A percentile compares a stretch with the other conserved stretches of the same genome.
Evolutionary conservation across 2,888 invertebrate genomes (phyloP).

Genomic region (Cephalotes varians): DNA sequence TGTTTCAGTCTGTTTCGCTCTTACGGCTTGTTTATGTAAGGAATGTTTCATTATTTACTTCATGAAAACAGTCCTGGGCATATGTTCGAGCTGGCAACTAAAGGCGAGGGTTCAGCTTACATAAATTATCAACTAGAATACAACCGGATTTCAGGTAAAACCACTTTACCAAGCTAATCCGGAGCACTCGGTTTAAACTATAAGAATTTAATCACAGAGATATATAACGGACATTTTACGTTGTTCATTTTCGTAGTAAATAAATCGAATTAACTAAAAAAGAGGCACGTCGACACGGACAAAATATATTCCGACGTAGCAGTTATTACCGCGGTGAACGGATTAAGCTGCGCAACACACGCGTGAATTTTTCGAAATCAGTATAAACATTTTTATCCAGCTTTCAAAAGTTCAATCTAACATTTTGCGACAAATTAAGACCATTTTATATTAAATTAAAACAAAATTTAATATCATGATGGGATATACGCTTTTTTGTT

Average conservation of each 20-base stretch:
- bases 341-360: constrained; percentile 17
- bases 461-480: constrained; percentile 22
- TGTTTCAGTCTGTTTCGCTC: constrained; percentile 16
- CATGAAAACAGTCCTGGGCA: constrained; percentile 45
- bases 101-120: constrained; percentile 44
- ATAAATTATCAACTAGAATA: constrained; percentile 50
- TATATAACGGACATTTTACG: background rate
- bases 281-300: background rate
- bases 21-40: constrained; percentile 41
- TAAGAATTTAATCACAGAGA: constrained; percentile 41
- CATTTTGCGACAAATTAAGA: constrained; percentile 31
- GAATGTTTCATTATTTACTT: constrained; percentile 48
- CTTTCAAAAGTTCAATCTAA: constrained; percentile 27
- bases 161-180: constrained; percentile 31
- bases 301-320: constrained; percentile 1
- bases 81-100: constrained; percentile 24
- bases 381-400: constrained; percentile 40
- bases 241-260: constrained; percentile 32
- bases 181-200: constrained; percentile 28
- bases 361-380: constrained; percentile 13
- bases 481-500: constrained; percentile 1
- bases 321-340: constrained; percentile 13
- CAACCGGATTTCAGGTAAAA: constrained; percentile 41
- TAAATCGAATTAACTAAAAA: constrained; percentile 38
- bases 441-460: constrained; percentile 29